Base-by-base conservation (phyloP, 2,888 invertebrate genomes). In the Antheraea assamensis region DNA sequence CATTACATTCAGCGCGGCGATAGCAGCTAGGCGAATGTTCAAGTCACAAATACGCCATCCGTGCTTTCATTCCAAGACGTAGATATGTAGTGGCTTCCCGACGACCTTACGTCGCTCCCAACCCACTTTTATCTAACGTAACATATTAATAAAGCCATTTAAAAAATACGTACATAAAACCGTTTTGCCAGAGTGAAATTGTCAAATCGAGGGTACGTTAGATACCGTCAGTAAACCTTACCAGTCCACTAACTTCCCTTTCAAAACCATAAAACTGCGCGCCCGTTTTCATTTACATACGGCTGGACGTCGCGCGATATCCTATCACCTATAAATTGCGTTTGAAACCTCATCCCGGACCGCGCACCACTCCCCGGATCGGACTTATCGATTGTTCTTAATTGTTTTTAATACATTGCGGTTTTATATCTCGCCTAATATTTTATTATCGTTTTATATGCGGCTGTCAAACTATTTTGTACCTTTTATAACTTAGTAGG, bases 281-380 rank as follows among this genome's bases (percentile, higher is more conserved):
- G 83, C 82, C 81, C 83, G 80, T 83, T 86, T 85, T 84, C 85
- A 87, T 86, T 87, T 85, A 84, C 85, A 87, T 86, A 85, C 84
- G 82, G 78, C 79, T 30, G 61, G 61, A 64, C 80, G 79, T 81
- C 82, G 84, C 83, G 81, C 83, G 79, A 79, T 82, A 77, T 83
- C 80, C 82, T 85, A 85, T 82, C 85, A 84, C 80, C 85, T 81
- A 87, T 87, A 87, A 87, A 87, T 86, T 85, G 85, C 82, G 79
- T 78, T 82, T 80, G 84, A 78, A 82, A 84, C 84, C 85, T 80
- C 83, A 83, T 83, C 81, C 74, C 77, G 73, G 73, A 71, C 72
- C 78, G 75, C 76, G 76, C 75, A 80, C 81, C 76, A 77, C 71
- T 58, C 27, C 27, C 24, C n/a, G n/a, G 52, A 71, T 52, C 68